These are phyloP conservation scores for Fopius arisanus DNA, from an alignment of 1,140 invertebrate genomes.

Conservation along the genomic window DNA sequence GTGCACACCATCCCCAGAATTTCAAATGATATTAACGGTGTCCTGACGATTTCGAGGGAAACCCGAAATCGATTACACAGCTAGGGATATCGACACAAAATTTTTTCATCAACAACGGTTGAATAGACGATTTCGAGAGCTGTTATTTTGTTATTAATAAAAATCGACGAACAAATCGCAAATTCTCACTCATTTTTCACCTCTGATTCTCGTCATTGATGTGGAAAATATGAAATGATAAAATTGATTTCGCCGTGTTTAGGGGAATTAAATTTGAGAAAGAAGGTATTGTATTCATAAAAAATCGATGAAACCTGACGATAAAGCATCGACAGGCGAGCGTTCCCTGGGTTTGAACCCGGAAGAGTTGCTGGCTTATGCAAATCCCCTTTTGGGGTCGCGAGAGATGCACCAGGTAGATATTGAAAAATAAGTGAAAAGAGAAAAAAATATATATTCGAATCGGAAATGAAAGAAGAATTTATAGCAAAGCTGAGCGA, in stretches of 20 bases:
- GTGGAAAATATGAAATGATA: neutral
- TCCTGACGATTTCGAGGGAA: neutral
- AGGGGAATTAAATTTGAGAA: neutral
- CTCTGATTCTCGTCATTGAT: no score
- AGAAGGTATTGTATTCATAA: neutral
- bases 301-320: slow-evolving; percentile 22
- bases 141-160: no score
- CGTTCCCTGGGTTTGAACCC: slow-evolving; percentile 15
- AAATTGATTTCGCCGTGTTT: neutral
- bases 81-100: no score
- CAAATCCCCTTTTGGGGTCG: slow-evolving; percentile 27
- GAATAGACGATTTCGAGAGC: no score
- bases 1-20: slow-evolving; percentile 25
- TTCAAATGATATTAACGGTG: slow-evolving; percentile 35
- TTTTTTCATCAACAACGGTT: no score
- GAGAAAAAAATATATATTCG: slow-evolving; percentile 10
- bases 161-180: no score
- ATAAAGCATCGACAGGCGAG: slow-evolving; percentile 17
- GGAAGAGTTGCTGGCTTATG: slow-evolving; percentile 28
- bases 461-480: neutral
- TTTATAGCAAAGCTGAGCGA: neutral
- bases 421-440: slow-evolving; percentile 24
- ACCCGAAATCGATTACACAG: no score
- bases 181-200: no score
- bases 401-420: slow-evolving; percentile 18